Base-by-base conservation (phyloP, 1,140 invertebrate species). In the Zaprionus ghesquierei region DNA sequence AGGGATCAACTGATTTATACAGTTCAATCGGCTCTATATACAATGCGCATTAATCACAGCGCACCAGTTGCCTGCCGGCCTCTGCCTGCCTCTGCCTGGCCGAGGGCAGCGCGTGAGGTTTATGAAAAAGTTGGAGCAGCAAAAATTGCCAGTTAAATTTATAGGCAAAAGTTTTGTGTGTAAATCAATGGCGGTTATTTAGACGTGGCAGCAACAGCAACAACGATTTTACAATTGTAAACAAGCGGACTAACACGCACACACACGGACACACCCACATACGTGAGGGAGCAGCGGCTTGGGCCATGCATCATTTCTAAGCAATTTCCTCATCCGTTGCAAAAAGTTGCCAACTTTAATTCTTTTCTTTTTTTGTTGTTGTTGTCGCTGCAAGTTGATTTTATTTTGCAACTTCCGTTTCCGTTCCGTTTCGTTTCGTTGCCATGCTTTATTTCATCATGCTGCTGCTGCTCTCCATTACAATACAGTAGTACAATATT, bases 101-200 rank as follows among this genome's bases (percentile, higher is more conserved):
- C 33, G 20, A 9, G 20, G 49, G 46, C 46, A 25, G 59, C 63
- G 50, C 31, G 68, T 74, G 78, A 71, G 77, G 81, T 86, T 85
- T 86, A 86, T 85, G 82, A 82, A 82, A 87, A 86, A 81, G 77
- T 86, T 77, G 50, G 23, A 55, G 23, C 41, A 20, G 64, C 51
- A 54, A 69, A 82, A 82, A 79, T 71, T 77, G 81, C 66, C 63
- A 70, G 49, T 58, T 86, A 51, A 78, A 86, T 86, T 86, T 86
- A 89, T 86, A 82, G 82, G 71, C 82, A 44, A 82, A 86, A 82
- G 59, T 86, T 86, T 82, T 64, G 63, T 72, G 75, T 86, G 70
- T 69, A 89, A 82, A 87, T 87, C 82, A 87, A 82, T 82, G 82
- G 84, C 55, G 84, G 79, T 86, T 82, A 78, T 87, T 86, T 82